Evolutionary conservation across 2,797 vertebrate species (phyloP), one percentile per base, ranked within the genome.

Genomic region (Vespertilio murinus): DNA sequence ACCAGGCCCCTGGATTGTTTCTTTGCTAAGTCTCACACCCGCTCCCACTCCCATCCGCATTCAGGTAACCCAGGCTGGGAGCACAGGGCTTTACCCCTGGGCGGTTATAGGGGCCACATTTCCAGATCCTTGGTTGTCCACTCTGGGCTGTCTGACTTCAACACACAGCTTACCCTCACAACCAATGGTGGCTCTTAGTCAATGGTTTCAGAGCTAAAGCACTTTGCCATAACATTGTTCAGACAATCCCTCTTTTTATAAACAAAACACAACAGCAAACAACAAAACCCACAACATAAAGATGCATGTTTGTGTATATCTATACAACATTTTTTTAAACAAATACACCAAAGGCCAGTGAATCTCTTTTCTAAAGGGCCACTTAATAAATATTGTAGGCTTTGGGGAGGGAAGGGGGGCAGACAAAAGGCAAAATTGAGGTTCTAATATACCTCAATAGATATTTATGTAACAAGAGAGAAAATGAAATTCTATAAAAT

Each of bases 401-500:
- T 82, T 64, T 10, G 20, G 40, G 23, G 18, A 52, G 18, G 18
- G 22, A 38, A 4, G 13, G 45, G 10, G 22, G 18, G n/a, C n/a
- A n/a, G 16, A 3, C 82, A 82, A 81, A 81, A 18, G 20, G 12
- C 16, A 54, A 91, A 79, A 42, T 0, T 1, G 18, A 67, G 45
- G 22, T 42, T 80, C 54, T 87, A n/a, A n/a, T n/a, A n/a, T n/a
- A n/a, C n/a, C n/a, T 47, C 28, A 8, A 17, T 3, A 71, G 71
- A 18, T 81, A 67, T 6, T 79, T 54, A 71, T 0, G 42, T 35
- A 59, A 67, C 0, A 49, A 74, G 61, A 95, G 49, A 49, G n/a
- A 85, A 93, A 90, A 91, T 23, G n/a, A 33, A 77, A 77, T 89
- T 81, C 52, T 83, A 91, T 11, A 45, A 38, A 88, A 17, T n/a